Percentiles rank a stretch among this genome's conserved stretches.
Conservation (phyloP, 2,113 vertebrate genomes). For the Acinonyx jubatus region DNA sequence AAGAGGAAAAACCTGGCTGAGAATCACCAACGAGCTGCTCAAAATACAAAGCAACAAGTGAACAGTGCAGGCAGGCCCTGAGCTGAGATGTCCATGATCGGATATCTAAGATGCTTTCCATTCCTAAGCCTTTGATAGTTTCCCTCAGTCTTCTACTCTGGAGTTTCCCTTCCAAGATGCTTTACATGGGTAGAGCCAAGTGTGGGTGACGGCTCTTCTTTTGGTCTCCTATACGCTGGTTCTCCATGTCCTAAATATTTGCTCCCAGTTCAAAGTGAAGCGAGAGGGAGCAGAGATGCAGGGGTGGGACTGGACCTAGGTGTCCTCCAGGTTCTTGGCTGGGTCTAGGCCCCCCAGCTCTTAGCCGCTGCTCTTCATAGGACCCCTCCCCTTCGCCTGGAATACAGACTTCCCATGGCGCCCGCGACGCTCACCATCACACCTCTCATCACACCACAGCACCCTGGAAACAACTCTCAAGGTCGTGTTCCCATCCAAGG, state of each 20-base stretch:
- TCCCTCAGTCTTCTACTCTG: not conserved
- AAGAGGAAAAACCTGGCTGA: not conserved
- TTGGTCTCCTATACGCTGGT: not conserved
- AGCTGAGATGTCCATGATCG: not conserved
- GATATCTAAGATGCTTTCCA: conserved; percentile 16
- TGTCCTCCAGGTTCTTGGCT: not conserved
- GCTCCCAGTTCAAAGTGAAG: not conserved
- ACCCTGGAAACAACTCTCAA: not conserved
- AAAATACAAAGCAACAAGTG: not conserved
- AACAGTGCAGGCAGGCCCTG: not conserved
- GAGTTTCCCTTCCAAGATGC: conserved; percentile 26
- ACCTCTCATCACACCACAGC: not conserved
- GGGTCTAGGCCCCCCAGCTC: too few relatives aligned
- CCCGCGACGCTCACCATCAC: not conserved
- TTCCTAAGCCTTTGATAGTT: not conserved
- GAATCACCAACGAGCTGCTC: not conserved
- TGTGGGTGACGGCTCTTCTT: not conserved
- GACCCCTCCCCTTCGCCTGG: not conserved
- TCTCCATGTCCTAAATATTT: not conserved
- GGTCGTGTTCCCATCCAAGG: not conserved
- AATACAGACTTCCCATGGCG: not conserved
- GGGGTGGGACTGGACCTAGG: not conserved
- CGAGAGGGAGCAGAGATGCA: not conserved
- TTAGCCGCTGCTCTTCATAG: not conserved
- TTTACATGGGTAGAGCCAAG: not conserved